These are phyloP conservation scores for Aix galericulata DNA, from an alignment of 2,113 vertebrate genomes.

Conservation along the genomic window DNA sequence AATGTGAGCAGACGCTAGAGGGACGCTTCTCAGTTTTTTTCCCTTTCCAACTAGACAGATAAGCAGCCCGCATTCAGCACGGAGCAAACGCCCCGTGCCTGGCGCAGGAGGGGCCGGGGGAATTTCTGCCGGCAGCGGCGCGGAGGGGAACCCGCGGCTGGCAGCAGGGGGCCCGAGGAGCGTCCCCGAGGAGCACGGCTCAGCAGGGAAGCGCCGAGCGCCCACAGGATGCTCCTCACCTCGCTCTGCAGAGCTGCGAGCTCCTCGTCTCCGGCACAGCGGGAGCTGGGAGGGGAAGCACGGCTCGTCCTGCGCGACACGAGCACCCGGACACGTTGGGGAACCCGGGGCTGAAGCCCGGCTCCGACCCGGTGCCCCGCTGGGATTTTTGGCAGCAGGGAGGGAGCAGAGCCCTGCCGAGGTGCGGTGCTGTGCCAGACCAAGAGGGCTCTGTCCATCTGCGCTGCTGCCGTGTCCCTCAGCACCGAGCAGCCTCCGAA, in stretches of 20 bases:
- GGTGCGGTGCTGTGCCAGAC: no score
- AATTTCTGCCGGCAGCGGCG: background rate
- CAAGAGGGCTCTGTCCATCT: no score
- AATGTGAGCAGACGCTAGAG: background rate
- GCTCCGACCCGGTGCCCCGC: background rate
- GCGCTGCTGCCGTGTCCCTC: no score
- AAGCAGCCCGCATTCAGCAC: background rate
- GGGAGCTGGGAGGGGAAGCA: background rate
- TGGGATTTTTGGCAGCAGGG: background rate
- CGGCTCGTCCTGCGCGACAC: rapidly evolving
- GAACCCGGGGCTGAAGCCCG: background rate
- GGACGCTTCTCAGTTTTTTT: background rate
- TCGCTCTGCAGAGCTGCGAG: background rate
- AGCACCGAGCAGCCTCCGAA: no score
- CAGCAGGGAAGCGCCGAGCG: rapidly evolving
- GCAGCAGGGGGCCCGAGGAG: background rate
- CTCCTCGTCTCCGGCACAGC: background rate
- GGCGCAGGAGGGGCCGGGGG: background rate
- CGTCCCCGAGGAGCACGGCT: background rate
- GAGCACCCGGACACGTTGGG: rapidly evolving
- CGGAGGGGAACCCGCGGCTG: background rate
- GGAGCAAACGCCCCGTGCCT: background rate
- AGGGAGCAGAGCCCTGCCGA: no score
- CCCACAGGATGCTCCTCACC: background rate
- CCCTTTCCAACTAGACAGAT: background rate